Conservation (phyloP, 2,888 invertebrate species). For the Calliscelio sp. region DNA sequence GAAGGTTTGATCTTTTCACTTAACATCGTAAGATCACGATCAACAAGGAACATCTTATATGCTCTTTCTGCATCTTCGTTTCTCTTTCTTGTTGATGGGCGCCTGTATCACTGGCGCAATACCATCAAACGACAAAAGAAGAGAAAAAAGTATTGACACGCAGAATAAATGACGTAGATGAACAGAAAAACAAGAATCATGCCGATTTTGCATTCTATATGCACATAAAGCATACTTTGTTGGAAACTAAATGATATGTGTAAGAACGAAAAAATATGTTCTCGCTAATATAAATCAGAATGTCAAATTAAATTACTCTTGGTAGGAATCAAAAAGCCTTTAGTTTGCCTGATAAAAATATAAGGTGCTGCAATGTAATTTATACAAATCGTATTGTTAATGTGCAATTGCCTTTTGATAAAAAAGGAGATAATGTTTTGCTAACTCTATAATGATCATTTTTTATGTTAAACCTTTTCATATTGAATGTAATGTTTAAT, state of each 20-base stretch:
- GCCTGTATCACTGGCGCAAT: conserved; percentile 33
- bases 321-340: too few species aligned
- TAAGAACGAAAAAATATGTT: not conserved
- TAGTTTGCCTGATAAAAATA: too few species aligned
- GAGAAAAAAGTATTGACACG: not conserved
- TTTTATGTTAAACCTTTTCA: too few species aligned
- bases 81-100: conserved; percentile 32
- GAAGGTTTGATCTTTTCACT: conserved; percentile 62
- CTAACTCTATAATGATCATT: too few species aligned
- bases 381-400: too few species aligned
- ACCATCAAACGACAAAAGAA: not conserved
- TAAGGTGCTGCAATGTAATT: too few species aligned
- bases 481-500: too few species aligned
- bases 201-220: conserved; percentile 36
- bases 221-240: conserved; percentile 30
- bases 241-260: conserved; percentile 8
- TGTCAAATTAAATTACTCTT: conserved; percentile 45
- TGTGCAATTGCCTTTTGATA: too few species aligned
- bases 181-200: conserved; percentile 29
- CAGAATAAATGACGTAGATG: conserved; percentile 23
- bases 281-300: conserved; percentile 23
- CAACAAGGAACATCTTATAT: conserved; percentile 19
- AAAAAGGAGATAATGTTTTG: too few species aligned
- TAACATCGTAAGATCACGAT: conserved; percentile 39
- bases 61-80: conserved; percentile 13